Percentiles rank a stretch among this genome's conserved stretches.
These are phyloP conservation scores for Paguma larvata DNA, from an alignment of 2,797 vertebrate species.

Conservation along the genomic window DNA sequence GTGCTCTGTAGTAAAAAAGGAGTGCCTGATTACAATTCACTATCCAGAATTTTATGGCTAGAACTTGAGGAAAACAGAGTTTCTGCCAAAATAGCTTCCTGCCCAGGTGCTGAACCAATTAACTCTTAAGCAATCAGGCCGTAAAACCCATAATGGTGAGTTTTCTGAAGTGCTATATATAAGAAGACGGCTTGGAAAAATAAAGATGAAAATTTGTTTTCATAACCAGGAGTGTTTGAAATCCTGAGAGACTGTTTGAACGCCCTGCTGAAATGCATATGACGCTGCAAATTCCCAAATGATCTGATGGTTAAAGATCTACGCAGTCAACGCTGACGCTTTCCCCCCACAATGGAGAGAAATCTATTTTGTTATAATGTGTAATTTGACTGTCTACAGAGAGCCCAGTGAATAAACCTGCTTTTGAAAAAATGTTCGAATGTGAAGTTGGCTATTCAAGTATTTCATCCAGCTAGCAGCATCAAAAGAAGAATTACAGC, in stretches of 20 bases:
- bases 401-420: conserved; percentile 9
- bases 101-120: conserved; percentile 93
- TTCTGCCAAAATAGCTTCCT: conserved; percentile 90
- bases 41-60: conserved; percentile 90
- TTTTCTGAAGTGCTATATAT: conserved; percentile 88
- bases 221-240: conserved; percentile 89
- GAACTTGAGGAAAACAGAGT: conserved; percentile 89
- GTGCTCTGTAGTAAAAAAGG: conserved; percentile 82
- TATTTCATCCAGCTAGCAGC: conserved; percentile 26
- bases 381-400: conserved; percentile 18
- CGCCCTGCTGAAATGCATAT: conserved; percentile 84
- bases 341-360: conserved; percentile 72
- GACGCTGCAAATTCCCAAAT: conserved; percentile 85
- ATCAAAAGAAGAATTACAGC: conserved; percentile 37
- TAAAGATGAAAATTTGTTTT: conserved; percentile 91
- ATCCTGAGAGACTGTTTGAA: conserved; percentile 88
- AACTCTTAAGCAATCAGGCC: conserved; percentile 89
- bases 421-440: conserved; percentile 61
- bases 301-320: conserved; percentile 83
- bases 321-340: conserved; percentile 80
- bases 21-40: conserved; percentile 90
- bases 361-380: conserved; percentile 73
- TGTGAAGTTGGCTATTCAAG: conserved; percentile 29
- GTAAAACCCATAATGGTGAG: conserved; percentile 88
- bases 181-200: conserved; percentile 90